These are phyloP conservation scores for Taxidea taxus DNA, from an alignment of 2,113 vertebrate species.

Conservation along the genomic window DNA sequence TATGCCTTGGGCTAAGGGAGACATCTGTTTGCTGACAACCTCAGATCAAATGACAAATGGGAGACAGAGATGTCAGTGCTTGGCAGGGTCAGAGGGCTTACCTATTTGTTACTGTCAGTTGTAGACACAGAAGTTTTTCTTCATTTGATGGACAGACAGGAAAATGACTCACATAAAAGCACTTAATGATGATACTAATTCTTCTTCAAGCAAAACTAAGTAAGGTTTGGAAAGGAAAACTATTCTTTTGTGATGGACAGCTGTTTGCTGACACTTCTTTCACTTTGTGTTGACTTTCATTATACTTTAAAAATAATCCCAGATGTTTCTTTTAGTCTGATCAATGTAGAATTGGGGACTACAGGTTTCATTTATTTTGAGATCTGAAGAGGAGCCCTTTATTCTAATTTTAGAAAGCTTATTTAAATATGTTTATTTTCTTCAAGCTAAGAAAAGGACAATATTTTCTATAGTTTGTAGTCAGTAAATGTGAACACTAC, in stretches of 20 bases:
- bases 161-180: constrained; percentile 68
- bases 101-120: constrained; percentile 67
- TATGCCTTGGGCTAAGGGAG: constrained; percentile 69
- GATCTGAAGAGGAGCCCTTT: not conserved
- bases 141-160: constrained; percentile 34
- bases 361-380: not conserved
- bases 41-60: constrained; percentile 83
- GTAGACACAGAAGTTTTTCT: constrained; percentile 25
- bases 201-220: constrained; percentile 72
- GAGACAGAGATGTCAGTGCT: constrained; percentile 50
- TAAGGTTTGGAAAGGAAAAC: not conserved
- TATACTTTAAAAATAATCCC: not conserved
- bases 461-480: not conserved
- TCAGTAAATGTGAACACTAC: not conserved
- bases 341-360: not conserved
- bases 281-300: not conserved
- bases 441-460: not conserved
- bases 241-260: constrained; percentile 35
- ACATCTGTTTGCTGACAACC: constrained; percentile 83
- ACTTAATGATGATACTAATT: constrained; percentile 73
- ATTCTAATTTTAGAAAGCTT: not conserved
- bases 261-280: not conserved
- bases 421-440: not conserved
- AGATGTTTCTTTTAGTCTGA: constrained; percentile 1
- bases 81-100: constrained; percentile 72